Evolutionary conservation across 2,113 vertebrate genomes (phyloP).

Genomic region (Cottus gobio): DNA sequence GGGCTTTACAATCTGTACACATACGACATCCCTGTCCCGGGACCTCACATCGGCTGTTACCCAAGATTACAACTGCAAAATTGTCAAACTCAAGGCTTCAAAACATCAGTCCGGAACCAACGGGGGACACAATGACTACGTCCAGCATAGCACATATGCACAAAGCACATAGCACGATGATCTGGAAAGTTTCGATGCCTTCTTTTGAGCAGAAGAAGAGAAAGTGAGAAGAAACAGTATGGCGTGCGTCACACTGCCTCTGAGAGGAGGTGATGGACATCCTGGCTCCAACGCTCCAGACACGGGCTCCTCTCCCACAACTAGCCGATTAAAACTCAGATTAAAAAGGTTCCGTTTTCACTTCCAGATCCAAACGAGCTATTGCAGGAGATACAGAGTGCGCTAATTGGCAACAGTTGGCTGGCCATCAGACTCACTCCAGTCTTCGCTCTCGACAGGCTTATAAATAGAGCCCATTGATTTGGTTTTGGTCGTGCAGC

Average conservation of each 20-base stretch:
- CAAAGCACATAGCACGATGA: too few species aligned
- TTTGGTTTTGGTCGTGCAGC: not conserved
- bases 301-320: not conserved
- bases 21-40: too few species aligned
- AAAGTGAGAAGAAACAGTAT: not conserved
- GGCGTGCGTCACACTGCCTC: not conserved
- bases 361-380: not conserved
- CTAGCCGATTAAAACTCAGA: not conserved
- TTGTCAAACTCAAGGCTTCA: not conserved
- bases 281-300: not conserved
- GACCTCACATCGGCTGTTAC: too few species aligned
- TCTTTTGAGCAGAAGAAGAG: not conserved
- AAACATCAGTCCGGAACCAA: too few species aligned
- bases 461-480: not conserved
- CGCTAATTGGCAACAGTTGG: not conserved
- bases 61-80: too few species aligned
- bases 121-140: too few species aligned
- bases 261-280: not conserved
- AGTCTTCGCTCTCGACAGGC: not conserved
- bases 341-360: not conserved
- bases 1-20: too few species aligned
- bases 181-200: not conserved
- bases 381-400: not conserved
- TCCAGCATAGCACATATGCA: too few species aligned
- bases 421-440: not conserved